These are phyloP conservation scores for Geodia barretti DNA, from an alignment of 37 sponge, comb jelly and placozoan species.

Conservation along the genomic window DNA sequence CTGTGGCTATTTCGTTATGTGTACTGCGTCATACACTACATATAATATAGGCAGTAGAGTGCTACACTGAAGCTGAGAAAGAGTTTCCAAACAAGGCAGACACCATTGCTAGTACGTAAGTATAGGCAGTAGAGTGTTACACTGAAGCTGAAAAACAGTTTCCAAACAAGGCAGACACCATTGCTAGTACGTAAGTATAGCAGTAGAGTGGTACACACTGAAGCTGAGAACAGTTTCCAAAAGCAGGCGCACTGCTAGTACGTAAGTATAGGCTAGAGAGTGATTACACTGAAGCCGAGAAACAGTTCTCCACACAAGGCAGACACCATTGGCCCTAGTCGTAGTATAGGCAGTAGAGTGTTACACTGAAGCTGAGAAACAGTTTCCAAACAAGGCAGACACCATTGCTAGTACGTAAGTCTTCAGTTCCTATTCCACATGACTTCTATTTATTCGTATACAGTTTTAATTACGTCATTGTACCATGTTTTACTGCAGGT, in stretches of 20 bases:
- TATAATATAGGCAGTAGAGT: constrained; percentile 17
- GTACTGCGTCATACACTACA: not conserved
- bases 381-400: constrained; percentile 12
- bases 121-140: constrained; percentile 29
- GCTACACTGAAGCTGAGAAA: not conserved
- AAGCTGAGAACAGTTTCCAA: too few relatives aligned
- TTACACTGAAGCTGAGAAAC: constrained; percentile 8
- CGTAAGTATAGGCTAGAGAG: not conserved
- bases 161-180: not conserved
- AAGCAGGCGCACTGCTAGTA: too few relatives aligned
- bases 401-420: not conserved
- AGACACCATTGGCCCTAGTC: not conserved
- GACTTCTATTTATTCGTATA: not conserved
- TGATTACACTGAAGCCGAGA: not conserved
- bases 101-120: not conserved
- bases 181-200: too few relatives aligned
- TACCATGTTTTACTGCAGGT: not conserved
- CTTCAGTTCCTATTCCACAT: too few relatives aligned
- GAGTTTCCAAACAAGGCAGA: too few relatives aligned
- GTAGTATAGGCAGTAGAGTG: constrained; percentile 25
- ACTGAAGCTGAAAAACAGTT: not conserved
- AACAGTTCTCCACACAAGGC: not conserved
- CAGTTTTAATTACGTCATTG: not conserved
- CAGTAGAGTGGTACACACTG: too few relatives aligned
- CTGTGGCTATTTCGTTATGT: not conserved